Evolutionary conservation across 1,140 invertebrate genomes (phyloP), one percentile per base, ranked within the genome.

Genomic region (Lerema accius): DNA sequence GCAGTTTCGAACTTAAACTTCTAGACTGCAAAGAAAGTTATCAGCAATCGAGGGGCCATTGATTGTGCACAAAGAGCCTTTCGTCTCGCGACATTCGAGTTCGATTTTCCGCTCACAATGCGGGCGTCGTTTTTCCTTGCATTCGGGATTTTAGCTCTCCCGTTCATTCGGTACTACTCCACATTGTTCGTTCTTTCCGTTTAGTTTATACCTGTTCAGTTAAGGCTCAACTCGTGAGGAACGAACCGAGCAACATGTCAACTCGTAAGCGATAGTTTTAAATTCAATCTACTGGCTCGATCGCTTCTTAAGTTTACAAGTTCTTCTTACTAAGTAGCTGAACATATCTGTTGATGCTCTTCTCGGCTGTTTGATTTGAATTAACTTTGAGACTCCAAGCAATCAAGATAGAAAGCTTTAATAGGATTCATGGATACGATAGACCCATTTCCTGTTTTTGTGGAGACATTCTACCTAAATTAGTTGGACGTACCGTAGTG

Each of bases 21-120:
- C 59, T 65, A 67, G 72, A 82, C 72, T 79, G 76, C 69, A 82
- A 88, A 84, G 82, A 88, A 90, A 90, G 80, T 88, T 90, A 88
- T 86, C 85, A 88, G 82, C 82, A 86, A 88, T 88, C 80, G 81
- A 80, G 80, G 80, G 74, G 61, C 81, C 80, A 88, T 86, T 89
- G 85, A 90, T 87, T 84, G 85, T 73, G 78, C 80, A 84, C 86
- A 90, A 87, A 90, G 85, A 80, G 73, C 71, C 74, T 84, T 82
- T 84, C 82, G 82, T 84, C 77, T 87, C 78, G 82, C 82, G 85
- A 89, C 84, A 89, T 85, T 84, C 75, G 63, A 86, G 82, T 86
- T 87, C 84, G 82, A 87, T 86, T 87, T 86, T 85, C 80, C 76
- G 64, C 76, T 84, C 71, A 86, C 86, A 88, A 86, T 86, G 76